Conservation (phyloP, 2,797 vertebrate species). For the Clamator glandarius region DNA sequence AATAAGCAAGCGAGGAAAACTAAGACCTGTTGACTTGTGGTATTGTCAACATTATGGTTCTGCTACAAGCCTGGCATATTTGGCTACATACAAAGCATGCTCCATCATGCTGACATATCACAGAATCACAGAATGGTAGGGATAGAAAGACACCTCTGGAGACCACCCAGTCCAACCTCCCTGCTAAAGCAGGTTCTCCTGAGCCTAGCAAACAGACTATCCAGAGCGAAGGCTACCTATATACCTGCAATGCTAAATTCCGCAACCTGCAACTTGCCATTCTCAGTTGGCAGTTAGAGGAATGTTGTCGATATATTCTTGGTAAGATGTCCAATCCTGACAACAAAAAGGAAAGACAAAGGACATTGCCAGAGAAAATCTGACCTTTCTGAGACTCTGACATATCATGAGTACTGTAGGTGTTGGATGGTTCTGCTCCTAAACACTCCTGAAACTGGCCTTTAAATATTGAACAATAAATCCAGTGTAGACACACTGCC, state of each 20-base stretch:
- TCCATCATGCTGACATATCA: background rate
- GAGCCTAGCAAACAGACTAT: background rate
- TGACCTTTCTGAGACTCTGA: background rate
- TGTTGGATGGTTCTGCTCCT: background rate
- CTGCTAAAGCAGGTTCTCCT: too few species aligned
- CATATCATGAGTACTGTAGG: background rate
- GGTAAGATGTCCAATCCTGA: background rate
- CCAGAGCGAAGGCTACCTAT: background rate
- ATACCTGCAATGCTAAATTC: background rate
- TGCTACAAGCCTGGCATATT: background rate
- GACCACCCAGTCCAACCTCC: too few species aligned
- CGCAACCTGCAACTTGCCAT: background rate
- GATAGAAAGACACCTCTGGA: too few species aligned
- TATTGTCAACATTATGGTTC: background rate
- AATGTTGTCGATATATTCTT: background rate
- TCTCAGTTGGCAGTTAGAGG: background rate
- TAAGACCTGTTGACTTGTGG: background rate
- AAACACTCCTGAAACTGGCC: background rate
- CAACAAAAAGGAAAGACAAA: background rate
- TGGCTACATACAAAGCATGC: background rate
- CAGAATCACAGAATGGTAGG: too few species aligned
- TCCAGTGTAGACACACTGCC: background rate
- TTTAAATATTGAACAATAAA: background rate
- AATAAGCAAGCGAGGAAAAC: background rate
- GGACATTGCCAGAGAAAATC: background rate